phyloP scores from a whole-genome alignment of 2,113 vertebrate genomes.

The Nycticorax nycticorax region DNA sequence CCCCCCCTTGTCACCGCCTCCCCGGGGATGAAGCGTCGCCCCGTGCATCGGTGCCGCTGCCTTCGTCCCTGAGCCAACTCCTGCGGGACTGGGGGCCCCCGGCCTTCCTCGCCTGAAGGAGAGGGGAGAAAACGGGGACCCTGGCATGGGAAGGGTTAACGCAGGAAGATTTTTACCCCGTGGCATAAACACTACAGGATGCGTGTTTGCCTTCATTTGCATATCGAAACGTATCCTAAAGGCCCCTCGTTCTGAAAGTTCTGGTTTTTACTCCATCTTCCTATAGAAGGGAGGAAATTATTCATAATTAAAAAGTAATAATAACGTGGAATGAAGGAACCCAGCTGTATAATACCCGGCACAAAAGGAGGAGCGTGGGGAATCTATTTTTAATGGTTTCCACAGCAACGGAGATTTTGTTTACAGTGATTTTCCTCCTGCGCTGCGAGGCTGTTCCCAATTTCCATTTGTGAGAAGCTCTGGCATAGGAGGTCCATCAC shows the following conservation, averaged over 20 bases:
- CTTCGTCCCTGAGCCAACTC: not conserved
- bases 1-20: rapidly evolving
- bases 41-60: rapidly evolving
- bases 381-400: conserved; percentile 84
- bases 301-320: conserved; percentile 83
- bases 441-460: conserved; percentile 55
- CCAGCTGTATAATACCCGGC: conserved; percentile 67
- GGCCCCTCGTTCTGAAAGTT: conserved; percentile 60
- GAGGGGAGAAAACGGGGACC: not conserved
- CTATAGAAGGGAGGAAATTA: conserved; percentile 72
- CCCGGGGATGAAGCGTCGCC: rapidly evolving
- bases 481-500: not conserved
- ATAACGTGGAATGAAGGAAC: conserved; percentile 73
- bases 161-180: conserved; percentile 56
- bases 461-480: conserved; percentile 55
- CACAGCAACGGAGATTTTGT: conserved; percentile 76
- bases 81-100: rapidly evolving
- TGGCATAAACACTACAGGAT: conserved; percentile 71
- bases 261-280: conserved; percentile 64
- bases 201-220: conserved; percentile 70
- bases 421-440: conserved; percentile 72
- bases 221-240: conserved; percentile 70
- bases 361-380: conserved; percentile 59
- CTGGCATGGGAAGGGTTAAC: conserved; percentile 16
- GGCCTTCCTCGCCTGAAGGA: not conserved